Base-by-base conservation (phyloP, 2,888 invertebrate species). In the Synanthedon formicaeformis region DNA sequence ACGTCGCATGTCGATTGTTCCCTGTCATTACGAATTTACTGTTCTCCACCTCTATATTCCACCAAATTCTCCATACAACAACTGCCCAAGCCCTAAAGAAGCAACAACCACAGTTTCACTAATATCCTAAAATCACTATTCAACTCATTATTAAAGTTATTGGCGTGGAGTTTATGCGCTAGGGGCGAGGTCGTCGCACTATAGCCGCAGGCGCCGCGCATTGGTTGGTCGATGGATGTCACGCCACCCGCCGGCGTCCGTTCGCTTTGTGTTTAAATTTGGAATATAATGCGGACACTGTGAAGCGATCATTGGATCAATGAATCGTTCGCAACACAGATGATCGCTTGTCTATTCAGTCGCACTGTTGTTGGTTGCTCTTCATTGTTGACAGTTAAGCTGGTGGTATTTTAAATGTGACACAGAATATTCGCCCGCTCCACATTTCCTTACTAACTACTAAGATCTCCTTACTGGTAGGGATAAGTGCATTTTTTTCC, bases 141-240 rank as follows among this genome's bases (percentile, higher is more conserved):
- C 6, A 8, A 45, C n/a, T 45, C 2, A 13, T 12, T n/a, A 45
- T 45, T 45, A 45, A 34, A 34, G 8, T 34, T 34, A 34, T 34
- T 49, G 49, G 8, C 16, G 45, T 45, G 2, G 13, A 53, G 50
- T 54, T 51, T 53, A 50, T 51, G 40, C 52, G 53, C 16, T 45
- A 34, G 56, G 56, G 41, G 61, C 69, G 74, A 77, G 82, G 82
- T 83, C 83, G 78, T 69, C 78, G 80, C 64, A 70, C 82, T 59
- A 64, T 66, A 60, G 59, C 63, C 57, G 65, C 63, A 55, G 61
- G 62, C 66, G 66, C 64, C 61, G 63, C 56, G 51, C 67, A 65
- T 68, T 66, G 73, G 75, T 82, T 83, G 83, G 81, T 64, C 63
- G 63, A 56, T 59, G 40, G 56, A 59, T 66, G 72, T 85, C 85